Percentiles rank a stretch among this genome's conserved stretches.
Conservation (phyloP, 2,797 vertebrate species). For the Syngnathus acus region DNA sequence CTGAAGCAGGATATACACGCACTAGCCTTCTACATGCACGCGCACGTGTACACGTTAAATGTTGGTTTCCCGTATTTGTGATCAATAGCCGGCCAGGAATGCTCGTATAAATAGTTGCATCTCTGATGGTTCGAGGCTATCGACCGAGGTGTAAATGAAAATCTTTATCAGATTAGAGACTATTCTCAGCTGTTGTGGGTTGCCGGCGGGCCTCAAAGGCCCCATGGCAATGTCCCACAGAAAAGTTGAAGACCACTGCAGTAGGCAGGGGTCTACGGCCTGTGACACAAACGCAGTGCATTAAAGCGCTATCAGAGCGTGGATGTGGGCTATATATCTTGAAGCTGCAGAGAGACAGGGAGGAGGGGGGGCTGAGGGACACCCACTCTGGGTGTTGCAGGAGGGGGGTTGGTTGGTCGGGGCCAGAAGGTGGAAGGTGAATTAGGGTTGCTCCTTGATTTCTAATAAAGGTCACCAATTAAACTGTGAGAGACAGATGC, state of each 20-base stretch:
- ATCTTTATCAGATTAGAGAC: conserved; percentile 74
- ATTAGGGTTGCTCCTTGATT: conserved; percentile 66
- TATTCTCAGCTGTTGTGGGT: conserved; percentile 56
- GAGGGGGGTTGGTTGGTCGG: conserved; percentile 38
- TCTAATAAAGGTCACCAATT: conserved; percentile 59
- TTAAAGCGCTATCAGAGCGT: conserved; percentile 69
- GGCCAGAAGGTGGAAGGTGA: conserved; percentile 63
- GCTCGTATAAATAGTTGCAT: conserved; percentile 74
- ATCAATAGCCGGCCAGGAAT: conserved; percentile 68
- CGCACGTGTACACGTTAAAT: conserved; percentile 43
- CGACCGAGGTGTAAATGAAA: conserved; percentile 74
- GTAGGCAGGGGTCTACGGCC: conserved; percentile 69
- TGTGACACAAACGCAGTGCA: conserved; percentile 73
- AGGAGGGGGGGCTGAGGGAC: conserved; percentile 27
- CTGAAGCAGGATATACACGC: conserved; percentile 38
- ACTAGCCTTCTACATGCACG: conserved; percentile 30
- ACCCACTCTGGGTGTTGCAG: conserved; percentile 25
- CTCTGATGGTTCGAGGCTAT: conserved; percentile 67
- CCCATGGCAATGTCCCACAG: conserved; percentile 42
- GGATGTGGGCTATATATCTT: conserved; percentile 70
- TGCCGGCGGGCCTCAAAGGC: conserved; percentile 32
- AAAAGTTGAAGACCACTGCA: conserved; percentile 64
- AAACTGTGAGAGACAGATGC: conserved; percentile 45
- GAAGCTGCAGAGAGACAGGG: conserved; percentile 49
- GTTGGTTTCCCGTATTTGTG: conserved; percentile 67